Percentiles rank a stretch among this genome's conserved stretches.
Conservation (phyloP, 2,797 vertebrate genomes). For the Lepilemur septentrionalis region DNA sequence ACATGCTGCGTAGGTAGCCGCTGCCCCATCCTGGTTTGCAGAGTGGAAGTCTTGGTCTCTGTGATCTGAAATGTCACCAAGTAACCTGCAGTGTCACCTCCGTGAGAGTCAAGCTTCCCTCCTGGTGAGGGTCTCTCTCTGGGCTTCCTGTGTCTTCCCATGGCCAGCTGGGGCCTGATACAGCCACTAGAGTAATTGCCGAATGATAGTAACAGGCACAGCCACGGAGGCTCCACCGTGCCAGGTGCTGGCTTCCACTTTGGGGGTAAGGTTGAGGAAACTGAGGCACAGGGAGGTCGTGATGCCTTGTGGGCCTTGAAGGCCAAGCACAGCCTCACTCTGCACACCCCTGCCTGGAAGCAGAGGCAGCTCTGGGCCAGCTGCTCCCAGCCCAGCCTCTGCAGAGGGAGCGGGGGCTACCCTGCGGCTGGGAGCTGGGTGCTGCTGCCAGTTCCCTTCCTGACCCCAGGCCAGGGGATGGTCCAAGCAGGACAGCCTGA, state of each 20-base stretch:
- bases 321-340: neutral
- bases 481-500: too few relatives aligned
- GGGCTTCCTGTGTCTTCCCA: neutral
- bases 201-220: accelerated
- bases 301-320: neutral
- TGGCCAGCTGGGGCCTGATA: too few relatives aligned
- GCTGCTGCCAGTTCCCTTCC: neutral
- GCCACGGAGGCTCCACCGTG: accelerated
- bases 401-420: accelerated
- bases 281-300: neutral
- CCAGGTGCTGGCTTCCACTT: accelerated
- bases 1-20: accelerated
- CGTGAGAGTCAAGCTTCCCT: neutral
- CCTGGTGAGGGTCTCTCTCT: neutral
- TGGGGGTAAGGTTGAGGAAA: neutral
- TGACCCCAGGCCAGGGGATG: neutral
- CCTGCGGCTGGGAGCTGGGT: neutral
- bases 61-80: neutral
- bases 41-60: neutral
- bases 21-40: neutral
- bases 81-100: neutral
- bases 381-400: neutral
- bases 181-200: accelerated
- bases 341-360: accelerated
- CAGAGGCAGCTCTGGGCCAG: accelerated